Evolutionary conservation across 1,140 invertebrate species (phyloP).

Genomic region (Drosophila nikananu): DNA sequence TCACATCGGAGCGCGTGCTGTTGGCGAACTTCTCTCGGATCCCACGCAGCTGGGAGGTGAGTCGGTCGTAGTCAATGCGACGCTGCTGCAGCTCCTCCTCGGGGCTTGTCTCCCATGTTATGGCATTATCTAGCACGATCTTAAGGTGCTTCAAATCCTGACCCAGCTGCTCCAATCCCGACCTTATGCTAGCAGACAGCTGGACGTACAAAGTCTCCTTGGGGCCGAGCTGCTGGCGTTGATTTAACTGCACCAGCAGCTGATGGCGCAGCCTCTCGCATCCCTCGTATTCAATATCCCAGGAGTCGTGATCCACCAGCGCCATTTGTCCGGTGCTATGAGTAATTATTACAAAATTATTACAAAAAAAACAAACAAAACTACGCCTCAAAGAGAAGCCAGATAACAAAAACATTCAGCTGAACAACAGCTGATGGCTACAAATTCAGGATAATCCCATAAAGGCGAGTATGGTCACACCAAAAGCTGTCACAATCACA

Average conservation of each 20-base stretch:
- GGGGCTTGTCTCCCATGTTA: constrained; percentile 59
- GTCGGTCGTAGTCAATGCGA: constrained; percentile 52
- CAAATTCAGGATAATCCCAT: neutral
- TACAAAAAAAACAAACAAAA: constrained; percentile 22
- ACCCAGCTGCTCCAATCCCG: constrained; percentile 88
- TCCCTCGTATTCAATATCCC: constrained; percentile 88
- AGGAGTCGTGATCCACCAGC: constrained; percentile 82
- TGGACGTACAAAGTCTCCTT: constrained; percentile 85
- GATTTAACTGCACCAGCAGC: constrained; percentile 88
- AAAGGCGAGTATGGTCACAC: constrained; percentile 6
- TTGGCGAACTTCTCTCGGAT: constrained; percentile 38
- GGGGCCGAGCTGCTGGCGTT: constrained; percentile 86
- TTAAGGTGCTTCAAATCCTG: constrained; percentile 88
- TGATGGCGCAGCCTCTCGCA: constrained; percentile 89
- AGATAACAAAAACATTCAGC: constrained; percentile 25
- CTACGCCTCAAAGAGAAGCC: constrained; percentile 34
- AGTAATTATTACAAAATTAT: constrained; percentile 21
- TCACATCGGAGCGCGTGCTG: constrained; percentile 31
- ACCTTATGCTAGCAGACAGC: constrained; percentile 87
- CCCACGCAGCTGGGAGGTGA: constrained; percentile 48
- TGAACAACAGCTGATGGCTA: constrained; percentile 22
- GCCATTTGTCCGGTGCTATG: constrained; percentile 56
- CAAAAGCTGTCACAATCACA: constrained; percentile 11
- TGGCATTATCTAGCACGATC: constrained; percentile 86
- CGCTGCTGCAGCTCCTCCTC: constrained; percentile 53